Conservation (phyloP, 2,113 vertebrate species). For the Anser brachyrhynchus region DNA sequence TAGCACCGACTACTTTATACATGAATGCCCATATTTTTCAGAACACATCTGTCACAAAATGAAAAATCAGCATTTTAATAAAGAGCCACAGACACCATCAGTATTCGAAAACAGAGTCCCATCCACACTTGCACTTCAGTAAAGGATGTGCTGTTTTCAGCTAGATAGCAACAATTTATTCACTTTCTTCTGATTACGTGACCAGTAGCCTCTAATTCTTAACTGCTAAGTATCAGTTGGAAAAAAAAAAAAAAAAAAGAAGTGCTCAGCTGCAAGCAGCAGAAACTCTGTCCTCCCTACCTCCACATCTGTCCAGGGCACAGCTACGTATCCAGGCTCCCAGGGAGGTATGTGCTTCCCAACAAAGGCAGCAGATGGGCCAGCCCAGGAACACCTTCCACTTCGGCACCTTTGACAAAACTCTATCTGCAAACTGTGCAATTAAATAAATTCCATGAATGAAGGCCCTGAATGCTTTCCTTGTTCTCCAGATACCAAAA, state of each 20-base stretch:
- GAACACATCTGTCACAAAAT: not conserved
- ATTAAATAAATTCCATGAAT: not conserved
- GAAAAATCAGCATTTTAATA: not conserved
- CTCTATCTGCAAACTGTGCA: not conserved
- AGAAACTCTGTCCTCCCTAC: not conserved
- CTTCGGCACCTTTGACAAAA: not conserved
- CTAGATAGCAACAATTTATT: not conserved
- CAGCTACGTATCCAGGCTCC: not conserved
- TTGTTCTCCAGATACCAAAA: not conserved
- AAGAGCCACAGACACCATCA: not conserved
- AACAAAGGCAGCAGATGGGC: conserved; percentile 38
- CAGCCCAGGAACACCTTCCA: not conserved
- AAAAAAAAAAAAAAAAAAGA: not conserved
- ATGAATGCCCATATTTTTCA: not conserved
- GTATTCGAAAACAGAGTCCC: not conserved
- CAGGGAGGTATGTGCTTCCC: not conserved
- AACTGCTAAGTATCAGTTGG: not conserved
- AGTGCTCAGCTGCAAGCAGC: not conserved
- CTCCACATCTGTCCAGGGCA: not conserved
- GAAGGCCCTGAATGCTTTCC: not conserved
- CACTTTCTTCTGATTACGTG: not conserved
- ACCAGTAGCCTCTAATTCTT: not conserved
- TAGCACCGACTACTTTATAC: not conserved
- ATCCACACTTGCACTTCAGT: not conserved
- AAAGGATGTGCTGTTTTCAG: not conserved